Percentiles rank a stretch among this genome's conserved stretches.
Evolutionary conservation across 2,797 vertebrate genomes (phyloP).

Genomic region (Distichodus sexfasciatus): DNA sequence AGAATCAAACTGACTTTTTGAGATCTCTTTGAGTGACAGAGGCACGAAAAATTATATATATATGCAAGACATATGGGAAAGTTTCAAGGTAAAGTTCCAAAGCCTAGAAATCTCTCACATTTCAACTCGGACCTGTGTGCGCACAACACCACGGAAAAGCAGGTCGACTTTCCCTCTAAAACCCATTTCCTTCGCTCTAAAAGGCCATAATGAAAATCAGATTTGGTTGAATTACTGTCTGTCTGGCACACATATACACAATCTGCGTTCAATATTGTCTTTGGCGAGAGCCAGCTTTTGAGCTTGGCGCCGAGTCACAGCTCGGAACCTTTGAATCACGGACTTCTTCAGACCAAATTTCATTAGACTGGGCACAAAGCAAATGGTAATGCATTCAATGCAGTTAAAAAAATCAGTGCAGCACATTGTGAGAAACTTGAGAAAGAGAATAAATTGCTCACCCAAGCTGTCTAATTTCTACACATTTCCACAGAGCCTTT

Average conservation of each 20-base stretch:
- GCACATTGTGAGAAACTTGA: neutral
- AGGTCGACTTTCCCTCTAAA: conserved; percentile 34
- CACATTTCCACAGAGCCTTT: neutral
- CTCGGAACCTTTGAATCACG: conserved; percentile 38
- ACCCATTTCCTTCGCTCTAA: conserved; percentile 51
- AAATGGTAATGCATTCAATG: no score
- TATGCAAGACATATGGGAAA: neutral
- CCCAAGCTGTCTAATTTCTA: neutral
- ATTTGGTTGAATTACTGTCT: conserved; percentile 60
- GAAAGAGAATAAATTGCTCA: neutral
- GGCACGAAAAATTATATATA: no score
- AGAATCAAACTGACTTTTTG: conserved; percentile 5
- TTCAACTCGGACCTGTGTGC: neutral
- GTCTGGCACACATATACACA: conserved; percentile 44
- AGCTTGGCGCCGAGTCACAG: conserved; percentile 10
- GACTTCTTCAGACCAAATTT: neutral
- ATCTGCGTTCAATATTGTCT: conserved; percentile 61
- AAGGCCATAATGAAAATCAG: conserved; percentile 61
- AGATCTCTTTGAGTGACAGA: conserved; percentile 16
- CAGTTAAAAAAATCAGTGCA: neutral
- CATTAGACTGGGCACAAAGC: neutral
- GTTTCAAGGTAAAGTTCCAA: conserved; percentile 5
- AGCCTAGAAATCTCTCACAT: neutral
- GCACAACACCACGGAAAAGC: conserved; percentile 25
- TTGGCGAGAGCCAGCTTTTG: conserved; percentile 54